phyloP scores from a whole-genome alignment of 2,113 vertebrate genomes.

The Pongo abelii region DNA sequence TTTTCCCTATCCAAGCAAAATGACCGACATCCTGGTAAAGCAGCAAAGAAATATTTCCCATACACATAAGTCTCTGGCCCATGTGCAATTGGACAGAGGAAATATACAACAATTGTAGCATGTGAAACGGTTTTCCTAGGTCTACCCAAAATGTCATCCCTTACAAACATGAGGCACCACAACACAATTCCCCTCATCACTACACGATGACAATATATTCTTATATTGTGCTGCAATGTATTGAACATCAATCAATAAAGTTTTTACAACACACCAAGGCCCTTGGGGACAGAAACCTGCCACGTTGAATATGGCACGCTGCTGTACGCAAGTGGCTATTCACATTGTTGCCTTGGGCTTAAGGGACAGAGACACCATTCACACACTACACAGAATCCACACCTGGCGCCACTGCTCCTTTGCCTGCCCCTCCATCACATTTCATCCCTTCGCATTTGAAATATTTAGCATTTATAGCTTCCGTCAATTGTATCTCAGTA shows the following conservation, averaged over 20 bases:
- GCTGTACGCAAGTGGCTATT: not conserved
- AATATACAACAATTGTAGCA: not conserved
- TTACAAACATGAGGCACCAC: not conserved
- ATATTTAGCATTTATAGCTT: conserved; percentile 53
- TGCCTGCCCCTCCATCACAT: not conserved
- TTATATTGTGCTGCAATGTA: conserved; percentile 1
- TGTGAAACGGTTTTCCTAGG: not conserved
- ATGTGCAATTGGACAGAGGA: not conserved
- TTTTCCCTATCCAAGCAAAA: not conserved
- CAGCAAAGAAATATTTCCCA: not conserved
- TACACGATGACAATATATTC: not conserved
- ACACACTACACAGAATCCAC: not conserved
- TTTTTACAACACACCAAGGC: not conserved
- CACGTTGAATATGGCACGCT: not conserved
- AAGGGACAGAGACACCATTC: not conserved
- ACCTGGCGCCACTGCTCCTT: rapidly evolving
- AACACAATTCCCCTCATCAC: not conserved
- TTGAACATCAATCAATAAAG: not conserved
- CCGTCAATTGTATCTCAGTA: conserved; percentile 44
- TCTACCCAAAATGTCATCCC: not conserved
- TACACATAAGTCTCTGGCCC: not conserved
- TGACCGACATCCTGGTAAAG: not conserved
- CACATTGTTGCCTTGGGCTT: not conserved
- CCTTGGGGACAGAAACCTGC: not conserved
- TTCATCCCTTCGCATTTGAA: not conserved